These are phyloP conservation scores for Apis cerana DNA, from an alignment of 1,140 invertebrate genomes.

Conservation along the genomic window DNA sequence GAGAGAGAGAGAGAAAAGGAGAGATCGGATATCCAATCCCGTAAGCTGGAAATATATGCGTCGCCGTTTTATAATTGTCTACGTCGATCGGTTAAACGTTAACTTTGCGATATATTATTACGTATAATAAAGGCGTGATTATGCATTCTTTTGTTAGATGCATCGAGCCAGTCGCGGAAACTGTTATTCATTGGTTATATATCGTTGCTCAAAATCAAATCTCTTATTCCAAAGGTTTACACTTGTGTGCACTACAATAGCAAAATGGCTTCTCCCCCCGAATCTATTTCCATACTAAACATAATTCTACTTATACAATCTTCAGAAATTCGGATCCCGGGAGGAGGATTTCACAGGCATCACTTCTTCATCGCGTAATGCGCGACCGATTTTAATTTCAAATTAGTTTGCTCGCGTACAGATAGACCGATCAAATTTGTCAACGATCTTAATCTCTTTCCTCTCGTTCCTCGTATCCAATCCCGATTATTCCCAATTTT, in stretches of 20 bases:
- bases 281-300: conserved; percentile 14
- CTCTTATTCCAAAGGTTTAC: neutral
- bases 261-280: neutral
- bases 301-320: conserved; percentile 14
- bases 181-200: too few relatives aligned
- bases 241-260: conserved; percentile 2
- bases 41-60: conserved; percentile 4
- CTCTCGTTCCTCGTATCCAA: too few relatives aligned
- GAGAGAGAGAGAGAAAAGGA: neutral
- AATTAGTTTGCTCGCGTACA: neutral
- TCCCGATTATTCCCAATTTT: too few relatives aligned
- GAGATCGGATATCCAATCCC: neutral
- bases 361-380: neutral
- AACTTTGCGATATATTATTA: neutral
- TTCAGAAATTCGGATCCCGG: conserved; percentile 8
- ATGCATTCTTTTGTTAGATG: neutral
- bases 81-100: neutral
- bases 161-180: neutral
- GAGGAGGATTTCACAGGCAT: neutral
- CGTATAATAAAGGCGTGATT: too few relatives aligned
- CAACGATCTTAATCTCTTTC: neutral
- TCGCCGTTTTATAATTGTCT: neutral
- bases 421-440: neutral
- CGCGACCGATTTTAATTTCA: neutral
- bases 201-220: neutral